Base-by-base conservation (phyloP, 1,140 invertebrate genomes). In the Caligus rogercresseyi region DNA sequence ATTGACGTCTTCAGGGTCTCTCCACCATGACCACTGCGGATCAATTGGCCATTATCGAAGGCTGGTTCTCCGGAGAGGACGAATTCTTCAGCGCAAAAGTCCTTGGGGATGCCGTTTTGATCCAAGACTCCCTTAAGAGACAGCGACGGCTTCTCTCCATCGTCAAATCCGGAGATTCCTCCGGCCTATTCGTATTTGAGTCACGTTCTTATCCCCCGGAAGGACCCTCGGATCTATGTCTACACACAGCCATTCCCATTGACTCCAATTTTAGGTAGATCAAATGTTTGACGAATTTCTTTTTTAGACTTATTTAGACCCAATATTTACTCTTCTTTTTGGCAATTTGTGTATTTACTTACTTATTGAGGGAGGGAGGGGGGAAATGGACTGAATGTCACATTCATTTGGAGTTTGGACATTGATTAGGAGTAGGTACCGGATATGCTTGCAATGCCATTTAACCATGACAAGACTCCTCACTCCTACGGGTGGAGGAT, bases 181-280 rank as follows among this genome's bases (percentile, higher is more conserved):
- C 79, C 67, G 73, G 67, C 64, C 67, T 84, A 66, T 79, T 84
- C 66, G 75, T 83, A 58, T 78, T 84, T 66, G 73, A 77, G 51
- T 75, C 77, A 23, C 75, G 77, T 13, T 75, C 75, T 67, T 75
- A 70, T 66, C 79, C 80, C 67, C 83, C 83, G 13, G 77, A 77
- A 71, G 78, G 78, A 21, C 80, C 82, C 64, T 80, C 79, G 19
- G 83, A 86, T 72, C 72, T 86, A 65, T 78, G 79, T 7, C 77
- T 85, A 69, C 83, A 86, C 73, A 78, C 78, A 69, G 77, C 83
- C 52, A 74, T 87, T 66, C 83, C 84, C n/a, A 79, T 87, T 56
- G 80, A 85, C 73, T 76, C 78, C 66, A 79, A 79, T 67, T 86
- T 87, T 72, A 80, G 80, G 70, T 86, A 81, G 76, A 80, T 84